These are phyloP conservation scores for Mirounga angustirostris DNA, from an alignment of 2,113 vertebrate genomes.

Conservation along the genomic window DNA sequence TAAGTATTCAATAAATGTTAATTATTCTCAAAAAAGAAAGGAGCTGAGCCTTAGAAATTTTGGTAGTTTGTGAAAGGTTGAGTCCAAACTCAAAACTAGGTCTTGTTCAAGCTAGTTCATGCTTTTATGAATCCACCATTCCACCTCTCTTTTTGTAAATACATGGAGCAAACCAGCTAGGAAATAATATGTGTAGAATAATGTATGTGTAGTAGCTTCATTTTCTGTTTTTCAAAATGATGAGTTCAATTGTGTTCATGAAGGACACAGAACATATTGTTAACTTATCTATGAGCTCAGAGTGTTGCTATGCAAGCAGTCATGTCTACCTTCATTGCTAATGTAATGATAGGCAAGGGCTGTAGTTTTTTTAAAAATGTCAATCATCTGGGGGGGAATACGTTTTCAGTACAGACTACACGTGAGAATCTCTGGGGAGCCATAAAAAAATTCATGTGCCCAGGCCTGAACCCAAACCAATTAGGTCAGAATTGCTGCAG, in stretches of 20 bases:
- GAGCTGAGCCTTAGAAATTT: background rate
- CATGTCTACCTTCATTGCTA: background rate
- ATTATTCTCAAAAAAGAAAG: background rate
- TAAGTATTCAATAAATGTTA: background rate
- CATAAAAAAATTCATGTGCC: background rate
- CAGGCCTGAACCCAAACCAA: background rate
- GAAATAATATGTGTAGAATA: background rate
- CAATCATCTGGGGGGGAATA: background rate
- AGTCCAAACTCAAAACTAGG: background rate
- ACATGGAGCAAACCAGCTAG: background rate
- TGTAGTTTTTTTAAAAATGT: background rate
- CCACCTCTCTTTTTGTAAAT: background rate
- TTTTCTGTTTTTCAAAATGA: slow-evolving; percentile 36
- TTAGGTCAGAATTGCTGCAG: background rate
- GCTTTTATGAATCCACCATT: background rate
- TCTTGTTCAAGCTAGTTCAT: background rate
- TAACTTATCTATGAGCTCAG: background rate
- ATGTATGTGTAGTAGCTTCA: background rate
- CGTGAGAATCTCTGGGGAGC: background rate
- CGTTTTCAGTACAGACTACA: background rate
- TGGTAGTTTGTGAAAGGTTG: background rate
- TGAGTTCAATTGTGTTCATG: background rate
- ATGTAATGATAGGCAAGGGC: background rate
- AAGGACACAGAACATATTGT: background rate
- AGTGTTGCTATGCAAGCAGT: background rate